A percentile compares a stretch with the other conserved stretches of the same genome.
These are phyloP conservation scores for Micrasema longulum DNA, from an alignment of 1,140 invertebrate species.

Conservation along the genomic window DNA sequence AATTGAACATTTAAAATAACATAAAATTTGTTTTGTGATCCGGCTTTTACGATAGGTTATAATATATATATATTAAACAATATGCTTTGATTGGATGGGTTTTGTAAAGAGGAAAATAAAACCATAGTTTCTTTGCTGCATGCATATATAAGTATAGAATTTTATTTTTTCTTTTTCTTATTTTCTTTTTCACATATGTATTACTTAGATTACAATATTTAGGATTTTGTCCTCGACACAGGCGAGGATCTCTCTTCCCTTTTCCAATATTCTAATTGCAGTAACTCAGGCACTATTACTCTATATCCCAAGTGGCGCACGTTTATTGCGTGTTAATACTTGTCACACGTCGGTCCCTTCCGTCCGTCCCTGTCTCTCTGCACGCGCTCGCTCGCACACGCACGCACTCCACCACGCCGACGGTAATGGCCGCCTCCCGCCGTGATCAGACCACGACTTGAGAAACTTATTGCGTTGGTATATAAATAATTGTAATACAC, in stretches of 20 bases:
- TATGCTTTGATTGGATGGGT: no score
- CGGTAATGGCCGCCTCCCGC: no score
- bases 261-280: constrained; percentile 51
- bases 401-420: no score
- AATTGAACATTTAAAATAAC: no score
- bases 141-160: constrained; percentile 56
- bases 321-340: constrained; percentile 36
- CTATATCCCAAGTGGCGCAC: constrained; percentile 50
- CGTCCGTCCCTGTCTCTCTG: no score
- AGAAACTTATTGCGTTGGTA: no score
- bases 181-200: constrained; percentile 53
- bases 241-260: constrained; percentile 48
- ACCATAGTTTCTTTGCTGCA: constrained; percentile 52
- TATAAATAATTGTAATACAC: no score
- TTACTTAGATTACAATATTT: constrained; percentile 55
- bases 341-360: not conserved
- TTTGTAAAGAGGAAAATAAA: constrained; percentile 40
- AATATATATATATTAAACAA: no score
- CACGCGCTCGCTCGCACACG: no score
- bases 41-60: no score
- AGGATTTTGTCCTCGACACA: constrained; percentile 54
- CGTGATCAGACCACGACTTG: no score
- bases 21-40: no score
- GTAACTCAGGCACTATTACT: constrained; percentile 51
- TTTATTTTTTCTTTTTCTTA: constrained; percentile 55